phyloP scores from a whole-genome alignment of 2,888 invertebrate genomes.

The Amphipoea oculea region DNA sequence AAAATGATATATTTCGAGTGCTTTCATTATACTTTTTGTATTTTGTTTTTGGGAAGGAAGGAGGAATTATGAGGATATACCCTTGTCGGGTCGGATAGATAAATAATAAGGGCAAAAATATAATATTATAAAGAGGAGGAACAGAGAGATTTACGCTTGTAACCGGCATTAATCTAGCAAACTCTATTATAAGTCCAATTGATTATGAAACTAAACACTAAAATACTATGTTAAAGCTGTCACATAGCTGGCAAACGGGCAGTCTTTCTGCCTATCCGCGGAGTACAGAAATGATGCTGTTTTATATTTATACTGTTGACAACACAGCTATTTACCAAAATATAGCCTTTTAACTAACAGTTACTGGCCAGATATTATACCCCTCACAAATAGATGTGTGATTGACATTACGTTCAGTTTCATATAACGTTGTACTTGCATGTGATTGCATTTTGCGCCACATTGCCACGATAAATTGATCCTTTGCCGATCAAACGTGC shows the following conservation, averaged over 20 bases:
- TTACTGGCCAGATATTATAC: not conserved
- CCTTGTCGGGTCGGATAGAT: constrained; percentile 14
- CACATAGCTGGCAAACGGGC: not conserved
- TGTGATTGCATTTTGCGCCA: constrained; percentile 9
- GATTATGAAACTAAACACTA: not conserved
- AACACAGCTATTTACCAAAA: not conserved
- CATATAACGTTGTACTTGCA: not conserved
- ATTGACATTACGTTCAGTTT: not conserved
- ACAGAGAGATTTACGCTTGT: not conserved
- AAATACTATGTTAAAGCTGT: not conserved
- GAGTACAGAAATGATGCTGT: not conserved
- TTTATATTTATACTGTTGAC: not conserved
- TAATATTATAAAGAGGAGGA: not conserved
- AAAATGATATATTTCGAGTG: constrained; percentile 61
- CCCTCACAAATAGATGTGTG: not conserved
- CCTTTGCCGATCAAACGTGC: not conserved
- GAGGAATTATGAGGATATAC: constrained; percentile 44
- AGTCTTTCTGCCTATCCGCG: not conserved
- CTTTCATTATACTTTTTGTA: constrained; percentile 47
- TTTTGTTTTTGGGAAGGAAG: constrained; percentile 54
- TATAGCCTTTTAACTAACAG: not conserved
- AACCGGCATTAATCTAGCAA: not conserved
- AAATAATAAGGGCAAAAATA: constrained; percentile 24
- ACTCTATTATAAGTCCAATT: not conserved
- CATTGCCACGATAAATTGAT: constrained; percentile 4